A percentile compares a stretch with the other conserved stretches of the same genome.
Conservation (phyloP, 2,797 vertebrate genomes). For the Otolemur crassicaudatus region DNA sequence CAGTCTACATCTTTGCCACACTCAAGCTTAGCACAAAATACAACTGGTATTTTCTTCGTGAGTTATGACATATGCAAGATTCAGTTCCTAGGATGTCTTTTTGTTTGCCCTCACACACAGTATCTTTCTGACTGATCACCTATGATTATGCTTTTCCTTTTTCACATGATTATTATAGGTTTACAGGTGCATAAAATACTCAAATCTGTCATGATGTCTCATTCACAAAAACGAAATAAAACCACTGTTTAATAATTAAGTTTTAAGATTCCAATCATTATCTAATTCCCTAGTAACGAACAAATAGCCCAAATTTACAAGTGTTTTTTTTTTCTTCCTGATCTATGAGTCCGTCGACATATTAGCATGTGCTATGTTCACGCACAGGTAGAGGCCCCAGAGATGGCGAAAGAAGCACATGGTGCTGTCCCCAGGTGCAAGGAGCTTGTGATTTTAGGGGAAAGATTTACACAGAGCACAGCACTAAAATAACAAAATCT, state of each 20-base stretch:
- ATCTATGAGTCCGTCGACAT: not conserved
- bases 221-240: not conserved
- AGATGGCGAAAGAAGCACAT: not conserved
- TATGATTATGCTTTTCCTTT: not conserved
- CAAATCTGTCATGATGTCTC: not conserved
- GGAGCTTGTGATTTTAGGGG: not conserved
- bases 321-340: not conserved
- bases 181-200: not conserved
- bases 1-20: rapidly evolving
- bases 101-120: not conserved
- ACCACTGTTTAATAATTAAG: not conserved
- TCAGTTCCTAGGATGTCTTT: not conserved
- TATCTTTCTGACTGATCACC: not conserved
- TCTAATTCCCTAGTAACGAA: not conserved
- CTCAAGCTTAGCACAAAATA: not conserved
- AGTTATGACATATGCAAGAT: not conserved
- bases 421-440: not conserved
- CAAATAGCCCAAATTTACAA: not conserved
- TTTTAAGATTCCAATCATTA: not conserved
- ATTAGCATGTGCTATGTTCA: not conserved
- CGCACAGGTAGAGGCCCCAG: not conserved
- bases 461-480: not conserved
- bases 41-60: not conserved
- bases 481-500: not conserved
- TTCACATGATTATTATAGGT: not conserved